Evolutionary conservation across 2,113 vertebrate genomes (phyloP).

Genomic region (Halcyon senegalensis): DNA sequence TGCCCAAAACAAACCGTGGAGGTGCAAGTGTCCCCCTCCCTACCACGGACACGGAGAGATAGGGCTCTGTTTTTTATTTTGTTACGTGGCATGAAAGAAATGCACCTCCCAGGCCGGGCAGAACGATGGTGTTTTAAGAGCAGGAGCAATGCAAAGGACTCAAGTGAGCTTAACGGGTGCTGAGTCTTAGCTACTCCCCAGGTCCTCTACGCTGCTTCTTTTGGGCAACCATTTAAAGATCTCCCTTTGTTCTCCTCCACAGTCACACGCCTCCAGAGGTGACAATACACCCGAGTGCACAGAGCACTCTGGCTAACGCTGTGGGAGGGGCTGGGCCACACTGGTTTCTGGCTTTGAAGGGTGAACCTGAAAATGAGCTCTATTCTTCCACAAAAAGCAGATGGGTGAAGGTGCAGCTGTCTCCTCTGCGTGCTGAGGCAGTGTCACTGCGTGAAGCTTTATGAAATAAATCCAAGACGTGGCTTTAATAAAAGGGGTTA

Average conservation of each 20-base stretch:
- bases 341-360: not conserved
- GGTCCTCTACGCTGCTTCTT: not conserved
- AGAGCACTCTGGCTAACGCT: not conserved
- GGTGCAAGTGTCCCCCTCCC: not conserved
- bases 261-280: rapidly evolving
- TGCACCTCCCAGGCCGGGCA: not conserved
- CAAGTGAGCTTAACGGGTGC: rapidly evolving
- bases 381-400: not conserved
- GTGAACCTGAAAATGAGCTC: not conserved
- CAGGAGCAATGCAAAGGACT: rapidly evolving
- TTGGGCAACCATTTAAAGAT: too few relatives aligned
- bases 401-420: not conserved
- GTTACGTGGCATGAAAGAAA: not conserved
- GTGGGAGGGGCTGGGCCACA: rapidly evolving
- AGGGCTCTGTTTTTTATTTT: rapidly evolving
- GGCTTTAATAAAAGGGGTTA: not conserved
- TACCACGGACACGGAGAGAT: rapidly evolving
- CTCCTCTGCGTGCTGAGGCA: rapidly evolving
- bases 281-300: rapidly evolving
- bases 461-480: not conserved
- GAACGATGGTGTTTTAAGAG: rapidly evolving
- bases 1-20: not conserved
- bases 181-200: rapidly evolving
- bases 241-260: not conserved
- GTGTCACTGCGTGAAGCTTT: not conserved